phyloP scores from a whole-genome alignment of 2,113 vertebrate genomes.

The Cyprinus carpio region DNA sequence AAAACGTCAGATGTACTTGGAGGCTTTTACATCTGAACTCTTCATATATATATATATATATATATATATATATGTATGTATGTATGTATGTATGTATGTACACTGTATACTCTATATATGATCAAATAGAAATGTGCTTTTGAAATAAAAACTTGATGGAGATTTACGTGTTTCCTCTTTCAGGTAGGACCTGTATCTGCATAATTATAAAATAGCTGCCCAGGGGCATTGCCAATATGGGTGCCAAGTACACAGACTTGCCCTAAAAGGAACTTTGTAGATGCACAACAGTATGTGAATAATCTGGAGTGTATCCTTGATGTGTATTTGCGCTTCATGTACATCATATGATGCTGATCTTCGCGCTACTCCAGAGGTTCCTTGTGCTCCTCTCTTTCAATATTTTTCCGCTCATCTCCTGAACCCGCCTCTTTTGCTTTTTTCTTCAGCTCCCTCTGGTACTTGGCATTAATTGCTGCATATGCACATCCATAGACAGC shows the following conservation, averaged over 20 bases:
- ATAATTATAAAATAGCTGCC: constrained; percentile 17
- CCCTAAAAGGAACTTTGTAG: neutral
- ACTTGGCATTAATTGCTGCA: constrained; percentile 88
- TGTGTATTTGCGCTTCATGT: neutral
- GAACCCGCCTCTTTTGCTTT: constrained; percentile 67
- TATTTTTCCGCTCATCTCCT: constrained; percentile 51
- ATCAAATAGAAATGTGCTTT: no score
- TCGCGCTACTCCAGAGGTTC: constrained; percentile 75
- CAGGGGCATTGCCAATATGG: neutral
- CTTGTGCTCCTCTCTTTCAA: constrained; percentile 70
- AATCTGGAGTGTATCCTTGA: neutral
- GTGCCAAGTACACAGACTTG: neutral
- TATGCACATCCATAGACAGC: constrained; percentile 93
- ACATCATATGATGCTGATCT: neutral
- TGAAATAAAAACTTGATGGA: no score
- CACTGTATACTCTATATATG: no score
- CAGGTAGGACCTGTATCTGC: neutral
- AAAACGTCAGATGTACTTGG: no score
- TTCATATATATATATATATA: no score
- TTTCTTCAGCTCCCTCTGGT: constrained; percentile 81
- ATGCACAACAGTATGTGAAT: neutral
- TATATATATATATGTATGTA: no score
- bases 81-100: no score
- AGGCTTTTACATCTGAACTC: no score
- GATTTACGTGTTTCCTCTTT: neutral